phyloP scores from a whole-genome alignment of 2,113 vertebrate species.

The Stegostoma tigrinum region DNA sequence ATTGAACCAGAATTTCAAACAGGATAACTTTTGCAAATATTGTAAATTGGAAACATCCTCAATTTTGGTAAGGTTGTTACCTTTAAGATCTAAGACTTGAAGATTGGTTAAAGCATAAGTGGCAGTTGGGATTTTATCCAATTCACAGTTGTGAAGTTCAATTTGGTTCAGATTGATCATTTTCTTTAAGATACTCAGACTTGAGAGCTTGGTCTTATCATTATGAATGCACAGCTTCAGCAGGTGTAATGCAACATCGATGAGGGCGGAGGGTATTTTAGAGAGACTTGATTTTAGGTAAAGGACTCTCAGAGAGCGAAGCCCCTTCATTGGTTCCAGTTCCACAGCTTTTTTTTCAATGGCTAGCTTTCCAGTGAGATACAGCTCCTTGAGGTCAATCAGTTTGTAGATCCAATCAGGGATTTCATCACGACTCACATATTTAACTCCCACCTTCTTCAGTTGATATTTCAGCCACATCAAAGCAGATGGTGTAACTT shows the following conservation, averaged over 20 bases:
- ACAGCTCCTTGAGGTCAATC: slow-evolving; percentile 21
- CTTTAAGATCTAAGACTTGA: slow-evolving; percentile 37
- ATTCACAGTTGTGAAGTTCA: slow-evolving; percentile 37
- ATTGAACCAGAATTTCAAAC: slow-evolving; percentile 38
- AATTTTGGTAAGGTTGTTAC: slow-evolving; percentile 35
- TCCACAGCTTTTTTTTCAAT: slow-evolving; percentile 8
- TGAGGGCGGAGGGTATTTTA: slow-evolving; percentile 31
- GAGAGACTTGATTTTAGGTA: slow-evolving; percentile 23
- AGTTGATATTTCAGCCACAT: slow-evolving; percentile 30
- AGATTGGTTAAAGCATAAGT: slow-evolving; percentile 30
- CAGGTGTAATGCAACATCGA: slow-evolving; percentile 34
- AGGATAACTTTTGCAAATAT: slow-evolving; percentile 12
- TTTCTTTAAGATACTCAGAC: slow-evolving; percentile 35
- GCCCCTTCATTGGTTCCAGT: slow-evolving; percentile 35
- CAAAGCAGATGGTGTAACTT: slow-evolving; percentile 19
- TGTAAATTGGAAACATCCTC: slow-evolving; percentile 33
- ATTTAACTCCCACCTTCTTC: slow-evolving; percentile 34
- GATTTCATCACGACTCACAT: slow-evolving; percentile 22
- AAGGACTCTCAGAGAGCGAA: slow-evolving; percentile 33
- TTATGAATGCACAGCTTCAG: slow-evolving; percentile 34
- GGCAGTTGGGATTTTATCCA: slow-evolving; percentile 32
- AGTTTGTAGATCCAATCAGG: slow-evolving; percentile 38
- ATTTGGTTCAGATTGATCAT: slow-evolving; percentile 28
- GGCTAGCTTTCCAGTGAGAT: slow-evolving; percentile 24
- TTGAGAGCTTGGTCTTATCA: slow-evolving; percentile 31